These are phyloP conservation scores for Drosophila orena DNA, from an alignment of 1,140 invertebrate genomes.

Conservation along the genomic window DNA sequence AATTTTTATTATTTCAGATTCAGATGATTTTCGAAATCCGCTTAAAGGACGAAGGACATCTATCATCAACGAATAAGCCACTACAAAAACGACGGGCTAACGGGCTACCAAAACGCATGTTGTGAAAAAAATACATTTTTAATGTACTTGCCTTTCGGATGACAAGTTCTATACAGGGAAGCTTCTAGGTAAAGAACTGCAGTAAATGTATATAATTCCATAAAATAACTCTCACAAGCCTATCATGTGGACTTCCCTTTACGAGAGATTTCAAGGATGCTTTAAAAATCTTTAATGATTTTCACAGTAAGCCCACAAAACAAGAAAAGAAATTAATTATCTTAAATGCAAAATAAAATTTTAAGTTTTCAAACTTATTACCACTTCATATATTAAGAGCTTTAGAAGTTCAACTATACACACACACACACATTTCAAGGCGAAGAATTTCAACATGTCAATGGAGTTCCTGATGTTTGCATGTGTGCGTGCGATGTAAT, in stretches of 20 bases:
- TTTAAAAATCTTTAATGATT: too few relatives aligned
- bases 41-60: not conserved
- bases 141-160: slow-evolving; percentile 49
- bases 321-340: too few relatives aligned
- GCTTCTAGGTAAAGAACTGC: too few relatives aligned
- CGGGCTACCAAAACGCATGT: slow-evolving; percentile 68
- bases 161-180: not conserved
- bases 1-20: too few relatives aligned
- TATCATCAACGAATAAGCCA: too few relatives aligned
- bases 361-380: not conserved
- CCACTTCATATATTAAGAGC: not conserved
- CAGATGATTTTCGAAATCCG: not conserved
- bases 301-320: too few relatives aligned
- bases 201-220: too few relatives aligned
- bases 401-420: too few relatives aligned
- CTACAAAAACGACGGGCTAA: slow-evolving; percentile 1
- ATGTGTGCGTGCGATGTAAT: slow-evolving; percentile 60
- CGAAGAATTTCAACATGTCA: slow-evolving; percentile 35
- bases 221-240: too few relatives aligned
- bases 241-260: too few relatives aligned
- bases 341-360: too few relatives aligned
- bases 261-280: too few relatives aligned
- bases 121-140: slow-evolving; percentile 74
- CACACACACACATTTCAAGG: slow-evolving; percentile 4
- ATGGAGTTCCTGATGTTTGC: slow-evolving; percentile 10